Evolutionary conservation across 1,140 invertebrate species (phyloP), one percentile per base, ranked within the genome.

Genomic region (Palaemon carinicauda): DNA sequence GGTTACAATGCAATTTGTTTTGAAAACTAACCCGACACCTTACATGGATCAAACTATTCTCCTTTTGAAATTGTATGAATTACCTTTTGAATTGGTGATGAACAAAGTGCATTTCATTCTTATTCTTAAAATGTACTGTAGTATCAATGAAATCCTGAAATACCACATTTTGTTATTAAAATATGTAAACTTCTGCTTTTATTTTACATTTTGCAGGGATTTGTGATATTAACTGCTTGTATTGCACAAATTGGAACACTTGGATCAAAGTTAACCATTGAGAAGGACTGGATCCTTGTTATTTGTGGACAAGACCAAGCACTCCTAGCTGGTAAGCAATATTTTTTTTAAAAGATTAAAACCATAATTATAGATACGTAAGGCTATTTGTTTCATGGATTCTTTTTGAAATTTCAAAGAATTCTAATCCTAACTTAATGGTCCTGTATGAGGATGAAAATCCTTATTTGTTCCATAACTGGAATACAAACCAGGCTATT

Each of bases 241-340:
- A 80, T 91, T 24, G 90, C 90, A 21, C 87, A 90, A 83, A 84
- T 93, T 73, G 91, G 92, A 27, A 92, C 92, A 73, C 89, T 92
- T 21, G 93, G 91, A 7, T 91, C 90, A 3, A 92, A 91, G 80
- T 92, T 94, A 78, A 90, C 91, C 29, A 89, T 94, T 29, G 91
- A 93, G 88, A 92, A 92, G 89, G 93, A 94, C 89, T 94, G 93
- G 93, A 91, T 94, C 69, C 91, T 93, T 41, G 92, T 93, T 29
- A 92, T 93, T 2, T 89, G 92, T 56, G 89, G 85, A 12, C 90
- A 90, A 56, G 88, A 92, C 89, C 86, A 90, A 24, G 75, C 89
- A 52, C 69, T 88, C 21, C 82, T 92, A 33, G 89, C 92, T 71
- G 88, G 91, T 88, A 54, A 79, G 80, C 91, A 88, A 53, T 81